Conservation (phyloP, 2,113 vertebrate genomes). For the Anolis carolinensis region DNA sequence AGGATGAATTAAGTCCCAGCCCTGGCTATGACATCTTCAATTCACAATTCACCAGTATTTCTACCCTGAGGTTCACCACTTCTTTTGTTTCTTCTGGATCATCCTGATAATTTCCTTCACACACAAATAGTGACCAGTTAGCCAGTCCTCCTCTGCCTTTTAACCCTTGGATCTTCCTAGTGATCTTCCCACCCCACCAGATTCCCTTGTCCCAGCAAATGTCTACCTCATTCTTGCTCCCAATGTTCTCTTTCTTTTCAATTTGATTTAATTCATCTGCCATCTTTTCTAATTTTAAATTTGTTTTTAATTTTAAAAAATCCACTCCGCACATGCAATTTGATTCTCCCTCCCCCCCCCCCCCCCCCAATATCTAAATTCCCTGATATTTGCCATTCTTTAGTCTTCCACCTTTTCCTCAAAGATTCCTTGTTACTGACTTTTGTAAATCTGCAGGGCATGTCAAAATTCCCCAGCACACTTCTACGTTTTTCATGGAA, state of each 20-base stretch:
- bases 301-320: too few relatives aligned
- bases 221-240: constrained; percentile 36
- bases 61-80: background rate
- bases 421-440: background rate
- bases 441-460: background rate
- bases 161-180: background rate
- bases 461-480: background rate
- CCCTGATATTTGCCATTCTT: constrained; percentile 16
- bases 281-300: background rate
- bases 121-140: background rate
- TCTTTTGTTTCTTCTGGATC: background rate
- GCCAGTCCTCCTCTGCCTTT: background rate
- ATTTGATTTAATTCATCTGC: background rate
- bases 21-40: background rate
- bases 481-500: background rate
- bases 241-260: background rate
- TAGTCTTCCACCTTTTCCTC: constrained; percentile 12
- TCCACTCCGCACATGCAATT: too few relatives aligned
- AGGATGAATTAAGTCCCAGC: constrained; percentile 6
- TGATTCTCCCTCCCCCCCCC: too few relatives aligned
- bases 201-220: background rate
- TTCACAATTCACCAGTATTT: background rate
- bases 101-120: background rate
- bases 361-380: background rate
- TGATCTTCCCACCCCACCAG: background rate